phyloP scores from a whole-genome alignment of 1,140 invertebrate genomes.

The Melitaea cinxia region DNA sequence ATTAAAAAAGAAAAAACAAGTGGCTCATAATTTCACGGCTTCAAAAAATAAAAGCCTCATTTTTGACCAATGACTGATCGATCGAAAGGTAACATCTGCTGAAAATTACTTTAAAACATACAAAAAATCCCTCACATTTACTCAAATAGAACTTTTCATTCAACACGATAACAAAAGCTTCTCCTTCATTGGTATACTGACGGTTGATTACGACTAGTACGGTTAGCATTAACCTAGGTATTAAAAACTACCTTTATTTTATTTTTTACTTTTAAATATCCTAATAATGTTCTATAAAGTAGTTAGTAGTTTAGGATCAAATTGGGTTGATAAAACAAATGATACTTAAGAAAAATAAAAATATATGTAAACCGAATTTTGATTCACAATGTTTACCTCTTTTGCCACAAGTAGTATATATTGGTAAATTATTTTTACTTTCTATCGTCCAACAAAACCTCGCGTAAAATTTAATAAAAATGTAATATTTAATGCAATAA shows the following conservation, averaged over 20 bases:
- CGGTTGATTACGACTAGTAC: conserved; percentile 72
- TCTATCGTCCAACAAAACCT: neutral
- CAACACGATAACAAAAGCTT: conserved; percentile 75
- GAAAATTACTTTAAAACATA: conserved; percentile 77
- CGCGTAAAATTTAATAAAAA: neutral
- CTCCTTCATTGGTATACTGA: conserved; percentile 78
- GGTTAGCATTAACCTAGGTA: conserved; percentile 49
- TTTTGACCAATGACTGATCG: conserved; percentile 59
- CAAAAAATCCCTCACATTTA: conserved; percentile 69
- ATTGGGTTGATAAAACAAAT: too few species aligned
- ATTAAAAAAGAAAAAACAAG: conserved; percentile 3
- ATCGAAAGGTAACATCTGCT: conserved; percentile 75
- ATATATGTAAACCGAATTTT: too few species aligned
- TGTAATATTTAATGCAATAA: neutral
- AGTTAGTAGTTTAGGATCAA: too few species aligned
- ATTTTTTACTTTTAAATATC: neutral
- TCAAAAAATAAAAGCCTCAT: conserved; percentile 55
- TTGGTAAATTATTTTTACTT: neutral
- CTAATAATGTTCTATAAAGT: too few species aligned
- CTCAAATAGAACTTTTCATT: conserved; percentile 80
- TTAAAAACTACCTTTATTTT: neutral
- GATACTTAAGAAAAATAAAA: too few species aligned
- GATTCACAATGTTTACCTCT: too few species aligned
- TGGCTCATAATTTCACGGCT: conserved; percentile 69
- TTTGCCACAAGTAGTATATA: too few species aligned